Conservation (phyloP, 1,140 invertebrate genomes). For the Ptiloglossa arizonensis region DNA sequence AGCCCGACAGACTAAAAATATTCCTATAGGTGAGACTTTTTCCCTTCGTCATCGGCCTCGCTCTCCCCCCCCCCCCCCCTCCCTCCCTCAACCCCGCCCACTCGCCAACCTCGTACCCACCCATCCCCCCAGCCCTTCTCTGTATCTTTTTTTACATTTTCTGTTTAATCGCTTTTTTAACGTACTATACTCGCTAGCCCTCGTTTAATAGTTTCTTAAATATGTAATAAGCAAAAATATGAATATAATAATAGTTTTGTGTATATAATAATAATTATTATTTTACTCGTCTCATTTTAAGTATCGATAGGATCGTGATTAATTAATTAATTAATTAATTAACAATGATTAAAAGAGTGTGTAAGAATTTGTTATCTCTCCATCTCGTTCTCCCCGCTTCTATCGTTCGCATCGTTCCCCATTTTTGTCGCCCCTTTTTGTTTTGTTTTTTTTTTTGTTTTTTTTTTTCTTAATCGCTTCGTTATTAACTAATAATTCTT, state of each 20-base stretch:
- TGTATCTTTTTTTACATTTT: constrained; percentile 32
- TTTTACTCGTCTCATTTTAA: constrained; percentile 74
- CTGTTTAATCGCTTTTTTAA: constrained; percentile 3
- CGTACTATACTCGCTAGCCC: constrained; percentile 70
- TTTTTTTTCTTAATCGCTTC: constrained; percentile 42
- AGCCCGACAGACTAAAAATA: constrained; percentile 58
- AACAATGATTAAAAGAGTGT: constrained; percentile 80
- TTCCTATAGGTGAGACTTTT: constrained; percentile 37
- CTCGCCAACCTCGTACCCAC: no score
- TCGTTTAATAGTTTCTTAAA: constrained; percentile 77
- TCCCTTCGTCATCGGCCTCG: constrained; percentile 31
- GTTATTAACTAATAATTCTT: constrained; percentile 77
- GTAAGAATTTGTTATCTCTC: constrained; percentile 66
- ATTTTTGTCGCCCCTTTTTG: constrained; percentile 28
- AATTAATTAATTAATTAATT: constrained; percentile 76
- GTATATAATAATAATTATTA: constrained; percentile 76
- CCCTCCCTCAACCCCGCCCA: no score
- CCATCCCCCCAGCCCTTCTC: constrained; percentile 1
- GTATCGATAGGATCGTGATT: constrained; percentile 78
- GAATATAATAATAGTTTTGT: constrained; percentile 80
- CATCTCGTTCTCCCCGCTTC: constrained; percentile 32
- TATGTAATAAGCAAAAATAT: constrained; percentile 82
- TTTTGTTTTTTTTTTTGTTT: constrained; percentile 26
- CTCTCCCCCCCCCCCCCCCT: not conserved
- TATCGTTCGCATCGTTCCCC: constrained; percentile 45